Conservation (phyloP, 2,113 vertebrate genomes). For the Miniopterus natalensis region DNA sequence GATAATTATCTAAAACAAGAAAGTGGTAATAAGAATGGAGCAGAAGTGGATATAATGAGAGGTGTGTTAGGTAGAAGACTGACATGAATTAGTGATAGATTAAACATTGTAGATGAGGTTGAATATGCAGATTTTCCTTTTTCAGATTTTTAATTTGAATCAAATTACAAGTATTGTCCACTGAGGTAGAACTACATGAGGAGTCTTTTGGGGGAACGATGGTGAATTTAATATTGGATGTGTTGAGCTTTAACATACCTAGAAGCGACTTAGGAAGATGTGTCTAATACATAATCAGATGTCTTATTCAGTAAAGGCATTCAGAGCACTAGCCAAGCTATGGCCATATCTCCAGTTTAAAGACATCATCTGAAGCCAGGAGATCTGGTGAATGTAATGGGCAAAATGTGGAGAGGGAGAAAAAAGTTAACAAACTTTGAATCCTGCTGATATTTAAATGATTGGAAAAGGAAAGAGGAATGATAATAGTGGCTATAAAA, state of each 20-base stretch:
- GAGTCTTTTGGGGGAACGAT: neutral
- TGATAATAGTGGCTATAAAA: neutral
- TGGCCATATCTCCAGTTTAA: neutral
- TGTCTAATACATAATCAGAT: neutral
- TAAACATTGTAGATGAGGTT: neutral
- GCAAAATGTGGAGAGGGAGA: neutral
- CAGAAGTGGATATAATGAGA: neutral
- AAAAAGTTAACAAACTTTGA: neutral
- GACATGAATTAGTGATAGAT: neutral
- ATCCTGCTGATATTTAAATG: neutral
- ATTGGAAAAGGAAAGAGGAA: neutral
- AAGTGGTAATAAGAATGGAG: neutral
- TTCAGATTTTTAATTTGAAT: slow-evolving; percentile 2
- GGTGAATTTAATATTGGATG: neutral
- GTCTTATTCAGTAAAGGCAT: neutral
- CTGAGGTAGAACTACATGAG: neutral
- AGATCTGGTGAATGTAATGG: neutral
- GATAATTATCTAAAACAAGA: slow-evolving; percentile 16
- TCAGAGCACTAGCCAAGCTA: neutral
- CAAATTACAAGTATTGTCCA: neutral
- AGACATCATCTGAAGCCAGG: neutral
- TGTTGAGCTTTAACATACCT: neutral
- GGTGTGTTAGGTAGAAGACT: neutral
- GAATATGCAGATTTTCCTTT: neutral
- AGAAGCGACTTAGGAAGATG: neutral